phyloP scores from a whole-genome alignment of 2,888 invertebrate genomes.

The Steinernema carpocapsae region DNA sequence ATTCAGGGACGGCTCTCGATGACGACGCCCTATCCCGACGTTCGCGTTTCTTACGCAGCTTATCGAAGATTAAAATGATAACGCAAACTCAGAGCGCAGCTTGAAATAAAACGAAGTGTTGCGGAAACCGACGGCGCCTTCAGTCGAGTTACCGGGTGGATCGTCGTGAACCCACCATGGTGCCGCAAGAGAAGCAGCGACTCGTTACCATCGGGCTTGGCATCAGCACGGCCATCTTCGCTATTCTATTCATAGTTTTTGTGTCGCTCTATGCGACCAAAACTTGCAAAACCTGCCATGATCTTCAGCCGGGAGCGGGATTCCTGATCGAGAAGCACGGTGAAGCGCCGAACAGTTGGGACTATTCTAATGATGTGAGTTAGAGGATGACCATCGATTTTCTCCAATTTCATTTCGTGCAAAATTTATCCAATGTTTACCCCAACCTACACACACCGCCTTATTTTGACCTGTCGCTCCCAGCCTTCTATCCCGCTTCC shows the following conservation, averaged over 20 bases:
- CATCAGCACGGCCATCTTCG: neutral
- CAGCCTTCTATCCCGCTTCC: no score
- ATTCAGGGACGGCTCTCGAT: neutral
- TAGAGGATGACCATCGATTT: no score
- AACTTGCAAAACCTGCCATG: neutral
- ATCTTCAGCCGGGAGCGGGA: neutral
- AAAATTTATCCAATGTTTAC: no score
- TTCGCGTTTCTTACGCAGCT: constrained; percentile 16
- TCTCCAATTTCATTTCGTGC: no score
- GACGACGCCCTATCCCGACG: constrained; percentile 16
- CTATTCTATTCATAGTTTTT: constrained; percentile 5
- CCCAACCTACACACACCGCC: no score
- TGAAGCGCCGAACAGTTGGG: neutral
- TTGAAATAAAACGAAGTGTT: constrained; percentile 29
- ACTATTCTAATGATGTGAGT: no score
- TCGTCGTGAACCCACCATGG: no score
- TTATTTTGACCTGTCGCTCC: no score
- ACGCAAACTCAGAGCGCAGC: constrained; percentile 18
- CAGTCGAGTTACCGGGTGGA: neutral
- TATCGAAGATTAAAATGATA: constrained; percentile 30
- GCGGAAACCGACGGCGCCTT: neutral
- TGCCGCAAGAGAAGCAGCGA: neutral
- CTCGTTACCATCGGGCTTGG: neutral
- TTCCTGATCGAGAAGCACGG: constrained; percentile 15
- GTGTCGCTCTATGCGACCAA: constrained; percentile 2